Evolutionary conservation across 2,888 invertebrate genomes (phyloP).

Genomic region (Hyles lineata): DNA sequence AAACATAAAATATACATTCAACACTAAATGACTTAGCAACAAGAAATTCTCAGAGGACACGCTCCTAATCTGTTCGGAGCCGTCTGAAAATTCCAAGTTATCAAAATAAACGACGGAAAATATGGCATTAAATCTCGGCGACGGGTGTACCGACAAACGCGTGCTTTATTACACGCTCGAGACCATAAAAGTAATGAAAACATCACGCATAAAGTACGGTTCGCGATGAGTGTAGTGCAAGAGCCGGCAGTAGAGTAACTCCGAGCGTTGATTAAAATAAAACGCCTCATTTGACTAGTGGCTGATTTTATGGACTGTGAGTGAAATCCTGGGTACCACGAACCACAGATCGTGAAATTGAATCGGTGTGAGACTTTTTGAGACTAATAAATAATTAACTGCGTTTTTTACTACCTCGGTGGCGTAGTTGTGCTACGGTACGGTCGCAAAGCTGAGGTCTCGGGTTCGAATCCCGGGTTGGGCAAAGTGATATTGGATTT

Average conservation of each 20-base stretch:
- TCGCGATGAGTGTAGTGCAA: not conserved
- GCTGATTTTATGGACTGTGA: no score
- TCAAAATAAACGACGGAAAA: slow-evolving; percentile 26
- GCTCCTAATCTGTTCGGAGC: slow-evolving; percentile 11
- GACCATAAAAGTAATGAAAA: slow-evolving; percentile 25
- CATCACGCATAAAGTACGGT: slow-evolving; percentile 13
- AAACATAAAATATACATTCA: not conserved
- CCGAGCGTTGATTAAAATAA: not conserved
- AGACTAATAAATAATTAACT: no score
- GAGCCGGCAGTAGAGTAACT: not conserved
- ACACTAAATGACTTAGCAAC: not conserved
- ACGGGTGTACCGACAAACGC: slow-evolving; percentile 16
- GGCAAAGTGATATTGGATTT: no score
- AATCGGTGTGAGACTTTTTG: no score
- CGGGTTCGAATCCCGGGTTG: no score
- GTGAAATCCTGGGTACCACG: no score
- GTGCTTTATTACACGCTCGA: slow-evolving; percentile 20
- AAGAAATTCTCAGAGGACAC: not conserved
- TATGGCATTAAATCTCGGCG: slow-evolving; percentile 16
- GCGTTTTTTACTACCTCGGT: no score
- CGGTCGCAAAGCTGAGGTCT: no score
- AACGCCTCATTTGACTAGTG: no score
- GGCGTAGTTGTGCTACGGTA: no score
- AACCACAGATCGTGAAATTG: no score
- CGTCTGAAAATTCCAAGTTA: slow-evolving; percentile 25